Percentiles rank a stretch among this genome's conserved stretches.
Evolutionary conservation across 2,113 vertebrate genomes (phyloP).

Genomic region (Rhynchomys soricoides): DNA sequence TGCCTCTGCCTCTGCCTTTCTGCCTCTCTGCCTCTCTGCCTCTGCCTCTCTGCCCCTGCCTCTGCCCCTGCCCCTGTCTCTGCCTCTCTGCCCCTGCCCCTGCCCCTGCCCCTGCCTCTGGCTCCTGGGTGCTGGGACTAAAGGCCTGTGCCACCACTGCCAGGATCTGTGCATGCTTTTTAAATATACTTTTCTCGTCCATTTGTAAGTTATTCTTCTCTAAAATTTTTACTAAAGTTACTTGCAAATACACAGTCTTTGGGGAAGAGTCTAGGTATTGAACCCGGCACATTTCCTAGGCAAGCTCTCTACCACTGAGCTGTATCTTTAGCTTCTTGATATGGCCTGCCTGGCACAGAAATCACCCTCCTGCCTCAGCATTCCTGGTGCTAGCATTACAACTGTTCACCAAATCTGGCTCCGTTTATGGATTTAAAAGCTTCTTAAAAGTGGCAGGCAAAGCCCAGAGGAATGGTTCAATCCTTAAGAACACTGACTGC

Average conservation of each 20-base stretch:
- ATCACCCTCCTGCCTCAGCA: background rate
- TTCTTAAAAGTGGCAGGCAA: background rate
- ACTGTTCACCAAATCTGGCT: background rate
- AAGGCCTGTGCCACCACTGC: no score
- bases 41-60: background rate
- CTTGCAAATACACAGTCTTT: background rate
- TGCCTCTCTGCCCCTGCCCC: no score
- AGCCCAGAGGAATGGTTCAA: background rate
- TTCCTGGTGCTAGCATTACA: background rate
- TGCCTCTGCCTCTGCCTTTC: no score
- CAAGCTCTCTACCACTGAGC: background rate
- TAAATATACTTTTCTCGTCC: background rate
- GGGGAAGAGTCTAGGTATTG: background rate
- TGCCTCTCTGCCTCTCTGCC: no score
- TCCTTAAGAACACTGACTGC: background rate
- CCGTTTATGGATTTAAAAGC: background rate
- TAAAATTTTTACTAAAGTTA: background rate
- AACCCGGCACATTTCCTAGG: background rate
- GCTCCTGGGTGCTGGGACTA: no score
- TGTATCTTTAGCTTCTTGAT: background rate
- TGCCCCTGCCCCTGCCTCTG: no score
- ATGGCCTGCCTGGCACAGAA: background rate
- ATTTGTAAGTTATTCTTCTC: background rate
- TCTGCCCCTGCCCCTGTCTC: no score
- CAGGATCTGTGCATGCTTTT: no score